phyloP scores from a whole-genome alignment of 1,140 invertebrate species.

The Aphelenchoides fujianensis region DNA sequence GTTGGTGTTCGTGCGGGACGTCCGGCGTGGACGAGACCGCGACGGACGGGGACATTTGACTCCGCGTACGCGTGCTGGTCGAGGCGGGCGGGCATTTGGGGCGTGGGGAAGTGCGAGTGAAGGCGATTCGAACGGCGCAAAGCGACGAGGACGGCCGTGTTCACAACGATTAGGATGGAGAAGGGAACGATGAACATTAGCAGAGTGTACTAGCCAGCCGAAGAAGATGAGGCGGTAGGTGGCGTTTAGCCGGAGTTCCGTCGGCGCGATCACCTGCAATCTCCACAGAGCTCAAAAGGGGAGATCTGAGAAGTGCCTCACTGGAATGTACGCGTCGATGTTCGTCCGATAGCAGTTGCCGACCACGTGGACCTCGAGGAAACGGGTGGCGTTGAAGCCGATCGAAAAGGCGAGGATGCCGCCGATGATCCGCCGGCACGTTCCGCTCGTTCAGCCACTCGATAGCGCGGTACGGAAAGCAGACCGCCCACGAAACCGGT shows the following conservation, averaged over 20 bases:
- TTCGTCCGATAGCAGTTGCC: constrained; percentile 32
- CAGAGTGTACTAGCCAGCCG: constrained; percentile 47
- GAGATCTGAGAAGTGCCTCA: neutral
- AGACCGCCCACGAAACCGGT: constrained; percentile 52
- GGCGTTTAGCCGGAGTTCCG: constrained; percentile 36
- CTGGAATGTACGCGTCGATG: constrained; percentile 28
- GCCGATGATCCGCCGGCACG: constrained; percentile 34
- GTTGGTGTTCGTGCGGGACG: constrained; percentile 1
- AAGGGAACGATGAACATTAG: constrained; percentile 51
- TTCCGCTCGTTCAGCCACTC: constrained; percentile 33
- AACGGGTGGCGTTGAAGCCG: constrained; percentile 46
- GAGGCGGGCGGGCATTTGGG: constrained; percentile 17
- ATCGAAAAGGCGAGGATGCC: constrained; percentile 37
- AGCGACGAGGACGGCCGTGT: constrained; percentile 41
- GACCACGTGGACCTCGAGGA: constrained; percentile 44
- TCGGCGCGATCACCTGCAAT: constrained; percentile 36
- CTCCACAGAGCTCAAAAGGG: constrained; percentile 27
- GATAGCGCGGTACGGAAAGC: constrained; percentile 44
- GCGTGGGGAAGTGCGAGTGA: constrained; percentile 19
- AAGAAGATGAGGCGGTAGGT: constrained; percentile 48
- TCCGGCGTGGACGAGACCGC: constrained; percentile 30
- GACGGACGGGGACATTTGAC: neutral
- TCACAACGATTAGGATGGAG: constrained; percentile 44
- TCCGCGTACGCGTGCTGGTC: constrained; percentile 18
- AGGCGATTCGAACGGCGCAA: constrained; percentile 38